Percentiles rank a stretch among this genome's conserved stretches.
Evolutionary conservation across 1,140 invertebrate genomes (phyloP).

Genomic region (Hypothenemus hampei): DNA sequence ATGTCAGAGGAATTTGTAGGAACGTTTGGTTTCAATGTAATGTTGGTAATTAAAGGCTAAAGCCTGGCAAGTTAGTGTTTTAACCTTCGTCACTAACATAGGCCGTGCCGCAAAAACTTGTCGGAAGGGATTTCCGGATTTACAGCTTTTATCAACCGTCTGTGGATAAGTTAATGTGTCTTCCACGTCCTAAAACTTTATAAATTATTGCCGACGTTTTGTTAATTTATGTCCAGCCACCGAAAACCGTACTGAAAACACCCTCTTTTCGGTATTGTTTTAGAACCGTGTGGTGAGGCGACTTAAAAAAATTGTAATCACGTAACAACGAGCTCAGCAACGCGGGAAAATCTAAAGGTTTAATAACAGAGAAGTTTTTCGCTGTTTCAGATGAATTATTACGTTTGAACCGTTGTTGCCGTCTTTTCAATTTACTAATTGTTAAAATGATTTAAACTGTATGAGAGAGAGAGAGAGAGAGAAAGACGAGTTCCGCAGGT

Average conservation of each 20-base stretch:
- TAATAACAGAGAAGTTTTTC: too few relatives aligned
- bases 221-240: constrained; percentile 5
- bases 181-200: constrained; percentile 5
- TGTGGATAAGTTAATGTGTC: constrained; percentile 7
- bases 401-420: constrained; percentile 7
- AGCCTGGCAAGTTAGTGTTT: not conserved
- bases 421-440: constrained; percentile 27
- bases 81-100: constrained; percentile 2
- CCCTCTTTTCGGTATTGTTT: not conserved
- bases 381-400: constrained; percentile 7
- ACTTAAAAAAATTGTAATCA: not conserved
- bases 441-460: constrained; percentile 29
- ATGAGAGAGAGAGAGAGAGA: too few relatives aligned
- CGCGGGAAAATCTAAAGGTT: constrained; percentile 1
- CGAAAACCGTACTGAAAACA: not conserved
- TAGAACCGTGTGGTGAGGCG: not conserved
- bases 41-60: not conserved
- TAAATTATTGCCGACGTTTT: constrained; percentile 10
- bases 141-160: constrained; percentile 5
- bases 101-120: not conserved
- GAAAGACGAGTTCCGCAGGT: not conserved
- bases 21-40: not conserved
- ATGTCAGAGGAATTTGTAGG: too few relatives aligned
- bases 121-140: not conserved
- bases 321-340: not conserved